Conservation (phyloP, 2,888 invertebrate species). For the Hypomecis punctinalis region DNA sequence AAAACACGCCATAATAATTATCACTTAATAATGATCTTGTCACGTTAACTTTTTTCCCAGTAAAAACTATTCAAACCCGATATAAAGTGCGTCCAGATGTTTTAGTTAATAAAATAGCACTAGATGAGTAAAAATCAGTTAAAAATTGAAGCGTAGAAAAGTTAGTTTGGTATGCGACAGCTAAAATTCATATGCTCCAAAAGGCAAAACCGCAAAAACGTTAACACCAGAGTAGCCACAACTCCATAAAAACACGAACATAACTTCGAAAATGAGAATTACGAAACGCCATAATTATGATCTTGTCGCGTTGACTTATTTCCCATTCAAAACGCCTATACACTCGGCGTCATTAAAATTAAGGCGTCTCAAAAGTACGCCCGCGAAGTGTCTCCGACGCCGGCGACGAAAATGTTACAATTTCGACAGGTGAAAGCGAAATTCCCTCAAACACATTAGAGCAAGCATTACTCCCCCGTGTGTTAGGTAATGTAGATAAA, state of each 20-base stretch:
- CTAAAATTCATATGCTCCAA: too few species aligned
- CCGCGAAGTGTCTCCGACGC: constrained; percentile 44
- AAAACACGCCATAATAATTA: too few species aligned
- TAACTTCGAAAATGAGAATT: not conserved
- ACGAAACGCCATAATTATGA: constrained; percentile 11
- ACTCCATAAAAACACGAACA: not conserved
- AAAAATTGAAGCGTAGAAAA: too few species aligned
- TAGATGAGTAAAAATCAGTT: too few species aligned
- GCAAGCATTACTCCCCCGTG: constrained; percentile 63
- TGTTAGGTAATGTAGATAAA: constrained; percentile 75
- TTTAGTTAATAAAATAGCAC: too few species aligned
- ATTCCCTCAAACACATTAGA: constrained; percentile 74
- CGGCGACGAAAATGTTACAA: constrained; percentile 53
- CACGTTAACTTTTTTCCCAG: too few species aligned
- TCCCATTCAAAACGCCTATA: constrained; percentile 35
- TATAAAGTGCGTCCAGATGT: too few species aligned
- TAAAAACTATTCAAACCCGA: too few species aligned
- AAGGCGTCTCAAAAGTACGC: constrained; percentile 40
- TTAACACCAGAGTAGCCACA: not conserved
- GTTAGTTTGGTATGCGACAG: too few species aligned
- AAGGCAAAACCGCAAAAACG: too few species aligned
- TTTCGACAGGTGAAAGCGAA: constrained; percentile 69
- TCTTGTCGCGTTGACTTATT: constrained; percentile 27
- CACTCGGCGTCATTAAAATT: constrained; percentile 43
- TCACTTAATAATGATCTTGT: too few species aligned